Conservation (phyloP, 2,888 invertebrate species). For the Dyspetes luteomarginatus region DNA sequence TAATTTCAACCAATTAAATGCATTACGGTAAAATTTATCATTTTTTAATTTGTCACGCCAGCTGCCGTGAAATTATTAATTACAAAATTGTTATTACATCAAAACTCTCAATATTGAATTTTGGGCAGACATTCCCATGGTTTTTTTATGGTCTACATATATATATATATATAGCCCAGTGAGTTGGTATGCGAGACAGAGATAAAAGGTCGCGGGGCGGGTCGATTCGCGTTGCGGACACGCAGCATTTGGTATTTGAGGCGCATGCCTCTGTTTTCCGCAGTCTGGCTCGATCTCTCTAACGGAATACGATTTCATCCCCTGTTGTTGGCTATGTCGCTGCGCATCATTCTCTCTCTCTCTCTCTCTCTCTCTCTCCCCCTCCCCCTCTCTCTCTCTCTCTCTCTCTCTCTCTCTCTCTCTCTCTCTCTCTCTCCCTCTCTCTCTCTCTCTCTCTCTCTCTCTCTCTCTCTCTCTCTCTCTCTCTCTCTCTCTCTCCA, state of each 20-base stretch:
- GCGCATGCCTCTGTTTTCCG: constrained; percentile 78
- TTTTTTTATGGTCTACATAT: too few relatives aligned
- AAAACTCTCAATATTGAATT: too few relatives aligned
- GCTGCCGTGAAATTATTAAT: too few relatives aligned
- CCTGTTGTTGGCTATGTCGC: background rate
- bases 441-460: constrained; percentile 61
- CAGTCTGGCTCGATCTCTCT: constrained; percentile 62
- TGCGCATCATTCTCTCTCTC: constrained; percentile 49
- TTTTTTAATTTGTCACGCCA: too few relatives aligned
- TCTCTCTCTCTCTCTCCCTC: constrained; percentile 56
- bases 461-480: constrained; percentile 20
- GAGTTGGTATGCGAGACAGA: constrained; percentile 36
- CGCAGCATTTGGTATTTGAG: constrained; percentile 71
- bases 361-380: constrained; percentile 52
- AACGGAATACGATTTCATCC: constrained; percentile 44
- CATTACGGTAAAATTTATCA: too few relatives aligned
- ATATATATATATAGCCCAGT: background rate
- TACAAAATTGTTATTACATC: too few relatives aligned
- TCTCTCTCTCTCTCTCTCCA: constrained; percentile 41
- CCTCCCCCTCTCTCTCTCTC: constrained; percentile 12
- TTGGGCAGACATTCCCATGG: too few relatives aligned
- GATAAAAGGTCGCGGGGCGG: constrained; percentile 77
- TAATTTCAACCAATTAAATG: too few relatives aligned
- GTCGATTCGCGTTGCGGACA: constrained; percentile 74
- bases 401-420: constrained; percentile 56